Base-by-base conservation (phyloP, 2,888 invertebrate species). In the Epistrophella euchroma region DNA sequence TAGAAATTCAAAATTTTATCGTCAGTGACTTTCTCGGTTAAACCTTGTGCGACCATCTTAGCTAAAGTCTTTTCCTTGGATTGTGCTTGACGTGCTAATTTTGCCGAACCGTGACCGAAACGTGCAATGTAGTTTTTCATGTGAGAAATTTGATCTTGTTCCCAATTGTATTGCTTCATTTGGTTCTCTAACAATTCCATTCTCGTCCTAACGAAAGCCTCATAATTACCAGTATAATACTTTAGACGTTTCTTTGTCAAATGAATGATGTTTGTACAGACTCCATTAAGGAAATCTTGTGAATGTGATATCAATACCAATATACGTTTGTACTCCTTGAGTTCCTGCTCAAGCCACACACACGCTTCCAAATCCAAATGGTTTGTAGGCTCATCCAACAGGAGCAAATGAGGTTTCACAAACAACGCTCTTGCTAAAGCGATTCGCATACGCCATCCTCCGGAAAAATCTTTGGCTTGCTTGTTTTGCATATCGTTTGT, bases 51-150 rank as follows among this genome's bases (percentile, higher is more conserved):
- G 15, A 99, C 98, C 99, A 99, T 99, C 93, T 99, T 99, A 28
- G 98, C 98, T 80, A 99, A 93, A 0, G 99, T 99, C 93, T 99
- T 99, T 93, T 99, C 99, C 93, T 99, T 99, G 88, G 98, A 99
- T 93, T 99, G 99, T 10, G 99, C 99, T 92, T 99, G 99, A 81
- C 99, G 94, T 0, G 99, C 99, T 88, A 99, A 93, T 93, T 99
- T 99, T 0, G 99, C 99, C 15, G 98, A 98, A 90, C 99, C 99
- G 94, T 99, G 99, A 94, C 99, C 99, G 93, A 99, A 99, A 73
- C 99, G 94, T 0, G 99, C 99, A 88, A 99, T 99, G 92, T 99
- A 99, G 92, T 99, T 98, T 95, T 99, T 99, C 99, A 99, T 99
- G 91, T 99, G 98, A 83, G 98, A 95, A 88, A 99, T 99, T 93